Base-by-base conservation (phyloP, 2,113 vertebrate species). In the Chlamydotis undulata region DNA sequence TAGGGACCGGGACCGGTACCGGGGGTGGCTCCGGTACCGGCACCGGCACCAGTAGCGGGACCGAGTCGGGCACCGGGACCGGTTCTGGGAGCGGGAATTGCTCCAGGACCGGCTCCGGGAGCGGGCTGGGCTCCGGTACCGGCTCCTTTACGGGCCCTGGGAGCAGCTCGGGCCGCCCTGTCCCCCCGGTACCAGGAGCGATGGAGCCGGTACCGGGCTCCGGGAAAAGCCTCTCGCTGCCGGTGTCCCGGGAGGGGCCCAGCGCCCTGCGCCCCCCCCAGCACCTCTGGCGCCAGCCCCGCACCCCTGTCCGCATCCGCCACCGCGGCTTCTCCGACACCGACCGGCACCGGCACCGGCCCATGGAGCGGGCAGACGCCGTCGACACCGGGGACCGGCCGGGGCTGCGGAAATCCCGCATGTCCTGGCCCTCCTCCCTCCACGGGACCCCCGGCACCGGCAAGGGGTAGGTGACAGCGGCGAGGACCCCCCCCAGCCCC, bases 371-470 rank as follows among this genome's bases (percentile, higher is more conserved):
- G 85, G 98, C 99, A 7, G 98, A 99, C 94, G 99, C 99, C 95
- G 98, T 99, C 98, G 99, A 99, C 96, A 98, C 98, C 70, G 98
- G 99, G 94, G 99, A 99, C 98, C 98, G 99, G 93, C 99, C 99
- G 7, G 99, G 99, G 53, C 98, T 99, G 83, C 98, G 98, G 85
- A 99, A 98, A 81, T 98, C 99, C 77, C 99, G 99, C 76, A 99
- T 99, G 99, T 99, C 99, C 74, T 99, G 99, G 99, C 99, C 99
- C 31, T 99, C 99, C 65, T 99, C 99, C 56, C 99, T 99, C 93
- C 99, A 99, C 39, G 98, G 99, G 92, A 98, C 98, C 78, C 98
- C 98, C 28, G 89, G 97, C 86, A 97, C 97, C 96, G 98, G 98
- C 94, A 98, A 95, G 97, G 98, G 98, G 98, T 99, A 98, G 94